phyloP scores from a whole-genome alignment of 1,140 invertebrate species.

The Halotydeus destructor region DNA sequence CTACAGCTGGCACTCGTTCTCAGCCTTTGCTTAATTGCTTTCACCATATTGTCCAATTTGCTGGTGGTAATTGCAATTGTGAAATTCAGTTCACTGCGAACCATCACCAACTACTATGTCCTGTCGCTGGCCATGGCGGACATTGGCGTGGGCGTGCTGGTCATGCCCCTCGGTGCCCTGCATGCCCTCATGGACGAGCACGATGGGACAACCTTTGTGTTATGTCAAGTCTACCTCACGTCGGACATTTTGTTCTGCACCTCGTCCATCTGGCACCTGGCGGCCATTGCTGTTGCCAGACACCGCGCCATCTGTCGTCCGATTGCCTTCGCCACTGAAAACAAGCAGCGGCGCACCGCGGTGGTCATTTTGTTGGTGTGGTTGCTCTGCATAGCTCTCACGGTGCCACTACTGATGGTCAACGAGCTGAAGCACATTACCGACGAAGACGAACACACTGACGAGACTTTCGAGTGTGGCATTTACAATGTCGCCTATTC shows the following conservation, averaged over 20 bases:
- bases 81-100: conserved; percentile 62
- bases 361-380: too few species aligned
- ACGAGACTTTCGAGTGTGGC: too few species aligned
- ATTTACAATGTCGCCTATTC: too few species aligned
- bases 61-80: conserved; percentile 86
- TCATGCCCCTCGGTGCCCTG: conserved; percentile 63
- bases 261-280: conserved; percentile 77
- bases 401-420: too few species aligned
- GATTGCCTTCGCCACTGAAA: too few species aligned
- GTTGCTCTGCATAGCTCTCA: too few species aligned
- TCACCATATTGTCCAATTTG: conserved; percentile 50
- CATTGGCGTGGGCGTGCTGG: conserved; percentile 59
- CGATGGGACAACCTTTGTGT: conserved; percentile 55
- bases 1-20: too few species aligned
- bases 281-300: conserved; percentile 87
- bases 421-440: too few species aligned
- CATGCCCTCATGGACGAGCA: conserved; percentile 51
- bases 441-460: too few species aligned
- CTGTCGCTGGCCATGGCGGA: conserved; percentile 66
- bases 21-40: too few species aligned
- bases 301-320: too few species aligned
- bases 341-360: too few species aligned
- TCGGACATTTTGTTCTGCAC: conserved; percentile 80
- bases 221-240: conserved; percentile 83
- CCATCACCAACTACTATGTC: conserved; percentile 65